These are phyloP conservation scores for Pelecanus crispus DNA, from an alignment of 2,113 vertebrate genomes.

Conservation along the genomic window DNA sequence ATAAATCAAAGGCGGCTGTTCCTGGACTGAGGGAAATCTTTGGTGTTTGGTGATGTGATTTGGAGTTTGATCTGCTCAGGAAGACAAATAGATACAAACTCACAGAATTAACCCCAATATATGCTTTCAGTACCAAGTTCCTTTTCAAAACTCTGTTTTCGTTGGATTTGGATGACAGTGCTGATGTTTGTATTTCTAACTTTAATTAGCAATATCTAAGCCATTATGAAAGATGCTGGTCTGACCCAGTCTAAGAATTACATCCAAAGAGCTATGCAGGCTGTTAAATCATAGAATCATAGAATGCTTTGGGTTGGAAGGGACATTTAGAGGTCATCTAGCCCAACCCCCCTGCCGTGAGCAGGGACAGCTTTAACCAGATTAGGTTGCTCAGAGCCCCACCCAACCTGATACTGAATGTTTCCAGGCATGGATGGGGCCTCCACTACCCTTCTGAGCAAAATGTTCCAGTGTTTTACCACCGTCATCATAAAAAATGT, in stretches of 20 bases:
- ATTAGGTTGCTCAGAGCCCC: neutral
- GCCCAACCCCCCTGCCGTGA: neutral
- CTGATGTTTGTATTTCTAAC: neutral
- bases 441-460: neutral
- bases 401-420: neutral
- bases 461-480: neutral
- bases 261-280: neutral
- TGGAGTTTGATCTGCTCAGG: neutral
- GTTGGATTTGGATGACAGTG: neutral
- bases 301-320: neutral
- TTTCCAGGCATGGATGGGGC: neutral
- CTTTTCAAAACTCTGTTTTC: neutral
- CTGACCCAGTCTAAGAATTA: neutral
- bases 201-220: neutral
- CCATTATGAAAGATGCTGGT: neutral
- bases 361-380: neutral
- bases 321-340: neutral
- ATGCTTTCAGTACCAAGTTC: neutral
- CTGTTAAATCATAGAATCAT: neutral
- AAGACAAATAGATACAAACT: neutral
- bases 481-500: fast-evolving
- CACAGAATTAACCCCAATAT: neutral
- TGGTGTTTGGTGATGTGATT: neutral
- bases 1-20: neutral
- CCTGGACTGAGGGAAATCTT: neutral